These are phyloP conservation scores for Pseudococcus longispinus DNA, from an alignment of 2,888 invertebrate species.

Conservation along the genomic window DNA sequence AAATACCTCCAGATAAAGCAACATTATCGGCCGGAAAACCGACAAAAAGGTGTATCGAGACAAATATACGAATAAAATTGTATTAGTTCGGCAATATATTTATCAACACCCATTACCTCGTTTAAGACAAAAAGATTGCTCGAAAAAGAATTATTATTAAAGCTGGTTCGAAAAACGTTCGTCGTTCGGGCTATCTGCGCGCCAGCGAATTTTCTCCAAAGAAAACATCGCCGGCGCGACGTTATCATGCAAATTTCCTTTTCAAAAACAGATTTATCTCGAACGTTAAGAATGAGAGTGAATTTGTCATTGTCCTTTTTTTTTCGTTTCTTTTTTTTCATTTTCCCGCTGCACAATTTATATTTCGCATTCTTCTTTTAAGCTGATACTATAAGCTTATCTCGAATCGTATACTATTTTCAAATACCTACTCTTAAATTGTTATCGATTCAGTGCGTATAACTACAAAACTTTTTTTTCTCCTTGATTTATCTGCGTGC, in stretches of 20 bases:
- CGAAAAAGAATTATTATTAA: constrained; percentile 15
- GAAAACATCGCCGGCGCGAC: not conserved
- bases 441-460: constrained; percentile 25
- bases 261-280: constrained; percentile 38
- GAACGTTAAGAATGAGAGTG: constrained; percentile 39
- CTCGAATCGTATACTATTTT: constrained; percentile 5
- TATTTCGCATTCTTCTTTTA: constrained; percentile 35
- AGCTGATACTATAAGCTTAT: constrained; percentile 18
- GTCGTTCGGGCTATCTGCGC: not conserved
- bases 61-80: not conserved
- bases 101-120: constrained; percentile 14
- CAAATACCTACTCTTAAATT: constrained; percentile 32
- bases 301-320: constrained; percentile 18
- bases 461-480: not conserved
- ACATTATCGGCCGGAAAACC: not conserved
- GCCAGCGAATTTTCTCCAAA: not conserved
- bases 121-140: constrained; percentile 5
- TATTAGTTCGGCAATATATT: not conserved
- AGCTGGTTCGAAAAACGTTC: not conserved
- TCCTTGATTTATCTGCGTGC: not conserved
- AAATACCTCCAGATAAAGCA: not conserved
- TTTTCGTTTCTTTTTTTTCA: not conserved
- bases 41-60: not conserved
- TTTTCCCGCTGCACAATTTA: not conserved
- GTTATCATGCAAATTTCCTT: constrained; percentile 38